Conservation (phyloP, 2,888 invertebrate genomes). For the Rosalia funebris region DNA sequence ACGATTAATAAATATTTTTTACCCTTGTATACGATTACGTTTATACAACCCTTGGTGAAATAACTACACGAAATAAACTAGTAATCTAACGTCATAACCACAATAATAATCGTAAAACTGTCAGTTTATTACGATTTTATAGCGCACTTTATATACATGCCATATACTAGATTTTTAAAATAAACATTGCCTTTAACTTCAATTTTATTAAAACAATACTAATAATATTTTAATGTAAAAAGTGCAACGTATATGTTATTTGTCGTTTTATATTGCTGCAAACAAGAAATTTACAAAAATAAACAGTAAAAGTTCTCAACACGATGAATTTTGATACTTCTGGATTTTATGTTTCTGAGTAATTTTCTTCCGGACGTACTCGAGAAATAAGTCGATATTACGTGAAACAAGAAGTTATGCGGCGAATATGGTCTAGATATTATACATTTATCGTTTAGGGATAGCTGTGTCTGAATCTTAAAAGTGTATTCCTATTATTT, state of each 20-base stretch:
- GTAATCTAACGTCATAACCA: too few relatives aligned
- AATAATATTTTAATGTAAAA: conserved; percentile 13
- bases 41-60: too few relatives aligned
- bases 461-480: too few relatives aligned
- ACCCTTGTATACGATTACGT: too few relatives aligned
- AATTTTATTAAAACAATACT: neutral
- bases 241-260: conserved; percentile 1
- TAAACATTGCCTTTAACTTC: neutral
- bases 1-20: too few relatives aligned
- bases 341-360: conserved; percentile 33
- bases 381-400: conserved; percentile 3
- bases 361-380: conserved; percentile 25
- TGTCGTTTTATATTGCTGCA: conserved; percentile 12
- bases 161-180: neutral
- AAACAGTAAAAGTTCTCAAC: conserved; percentile 31
- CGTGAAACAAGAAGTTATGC: neutral
- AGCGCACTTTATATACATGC: too few relatives aligned
- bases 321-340: conserved; percentile 28
- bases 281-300: conserved; percentile 33
- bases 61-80: too few relatives aligned
- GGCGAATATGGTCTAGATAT: too few relatives aligned
- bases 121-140: too few relatives aligned
- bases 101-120: too few relatives aligned
- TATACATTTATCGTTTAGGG: too few relatives aligned
- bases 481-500: too few relatives aligned